A percentile compares a stretch with the other conserved stretches of the same genome.
Conservation (phyloP, 1,140 invertebrate species). For the Maniola jurtina region DNA sequence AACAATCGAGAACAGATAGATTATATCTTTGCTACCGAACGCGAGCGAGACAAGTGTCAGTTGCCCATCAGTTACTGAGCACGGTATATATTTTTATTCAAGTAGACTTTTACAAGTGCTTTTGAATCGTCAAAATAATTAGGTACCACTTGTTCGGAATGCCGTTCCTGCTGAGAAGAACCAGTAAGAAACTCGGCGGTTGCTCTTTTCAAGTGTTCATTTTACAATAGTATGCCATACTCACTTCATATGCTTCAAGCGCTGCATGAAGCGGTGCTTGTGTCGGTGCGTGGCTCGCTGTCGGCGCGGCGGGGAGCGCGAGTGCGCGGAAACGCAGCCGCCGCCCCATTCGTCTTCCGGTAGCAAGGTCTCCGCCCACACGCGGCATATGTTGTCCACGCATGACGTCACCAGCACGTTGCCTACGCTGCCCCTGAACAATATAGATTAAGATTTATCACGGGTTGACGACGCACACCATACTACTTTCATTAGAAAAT, state of each 20-base stretch:
- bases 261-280: constrained; percentile 97
- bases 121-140: no score
- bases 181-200: no score
- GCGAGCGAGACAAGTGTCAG: no score
- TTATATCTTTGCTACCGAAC: no score
- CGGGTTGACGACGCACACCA: neutral
- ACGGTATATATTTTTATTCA: no score
- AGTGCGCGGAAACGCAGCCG: constrained; percentile 56
- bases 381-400: constrained; percentile 97
- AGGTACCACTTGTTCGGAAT: no score
- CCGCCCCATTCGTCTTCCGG: constrained; percentile 92
- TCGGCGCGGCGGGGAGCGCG: constrained; percentile 63
- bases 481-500: no score
- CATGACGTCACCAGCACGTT: constrained; percentile 99
- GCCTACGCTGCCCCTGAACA: constrained; percentile 92
- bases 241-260: constrained; percentile 92
- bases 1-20: constrained; percentile 28
- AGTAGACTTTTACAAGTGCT: neutral
- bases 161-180: no score
- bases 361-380: constrained; percentile 98
- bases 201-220: neutral
- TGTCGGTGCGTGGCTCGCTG: constrained; percentile 91
- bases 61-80: no score
- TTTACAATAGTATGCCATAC: constrained; percentile 11
- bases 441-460: constrained; percentile 1